phyloP scores from a whole-genome alignment of 2,797 vertebrate species.

The Babyrousa celebensis region DNA sequence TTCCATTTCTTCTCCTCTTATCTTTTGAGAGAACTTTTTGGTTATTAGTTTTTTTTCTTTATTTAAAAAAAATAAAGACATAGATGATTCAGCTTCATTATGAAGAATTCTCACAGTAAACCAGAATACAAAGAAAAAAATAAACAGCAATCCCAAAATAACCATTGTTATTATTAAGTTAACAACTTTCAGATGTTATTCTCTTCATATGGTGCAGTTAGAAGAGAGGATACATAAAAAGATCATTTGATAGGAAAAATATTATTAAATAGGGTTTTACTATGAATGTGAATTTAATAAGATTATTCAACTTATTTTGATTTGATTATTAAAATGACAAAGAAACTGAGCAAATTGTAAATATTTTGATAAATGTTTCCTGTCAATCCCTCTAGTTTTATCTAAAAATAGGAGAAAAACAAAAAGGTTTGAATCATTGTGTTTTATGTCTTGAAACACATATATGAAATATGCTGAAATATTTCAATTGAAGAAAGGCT shows the following conservation, averaged over 20 bases:
- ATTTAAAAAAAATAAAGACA: background rate
- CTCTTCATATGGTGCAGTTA: background rate
- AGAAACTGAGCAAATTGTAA: background rate
- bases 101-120: background rate
- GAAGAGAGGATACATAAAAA: background rate
- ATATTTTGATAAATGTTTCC: background rate
- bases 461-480: too few relatives aligned
- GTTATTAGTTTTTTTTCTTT: background rate
- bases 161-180: background rate
- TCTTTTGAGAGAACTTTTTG: background rate
- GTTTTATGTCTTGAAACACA: background rate
- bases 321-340: slow-evolving; percentile 28
- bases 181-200: background rate
- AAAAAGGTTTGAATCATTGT: background rate
- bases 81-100: background rate
- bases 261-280: background rate
- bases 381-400: background rate
- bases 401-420: background rate
- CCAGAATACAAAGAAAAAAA: slow-evolving; percentile 2
- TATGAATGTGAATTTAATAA: background rate
- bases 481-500: background rate
- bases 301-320: background rate
- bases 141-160: background rate
- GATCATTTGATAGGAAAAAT: background rate
- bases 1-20: background rate